Evolutionary conservation across 2,113 vertebrate genomes (phyloP).

Genomic region (Mustela nigripes): DNA sequence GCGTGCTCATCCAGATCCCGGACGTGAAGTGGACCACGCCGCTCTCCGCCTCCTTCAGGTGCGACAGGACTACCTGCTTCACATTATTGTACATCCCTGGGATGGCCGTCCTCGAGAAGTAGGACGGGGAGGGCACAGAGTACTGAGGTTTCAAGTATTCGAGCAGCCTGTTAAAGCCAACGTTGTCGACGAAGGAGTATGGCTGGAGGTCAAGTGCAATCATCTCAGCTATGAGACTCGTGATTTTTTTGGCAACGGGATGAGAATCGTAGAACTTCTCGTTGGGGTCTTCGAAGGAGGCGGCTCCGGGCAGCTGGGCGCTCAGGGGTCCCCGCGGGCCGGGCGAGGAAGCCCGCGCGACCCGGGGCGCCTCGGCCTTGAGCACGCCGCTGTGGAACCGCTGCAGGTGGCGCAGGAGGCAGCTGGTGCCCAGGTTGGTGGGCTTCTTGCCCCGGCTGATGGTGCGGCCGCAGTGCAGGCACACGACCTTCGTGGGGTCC

Average conservation of each 20-base stretch:
- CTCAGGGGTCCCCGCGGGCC: slow-evolving; percentile 87
- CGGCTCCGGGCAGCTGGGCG: slow-evolving; percentile 88
- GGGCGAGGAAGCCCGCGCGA: slow-evolving; percentile 87
- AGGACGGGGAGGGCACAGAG: slow-evolving; percentile 94
- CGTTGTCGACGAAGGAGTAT: slow-evolving; percentile 95
- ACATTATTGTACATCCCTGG: slow-evolving; percentile 97
- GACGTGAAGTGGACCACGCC: slow-evolving; percentile 97
- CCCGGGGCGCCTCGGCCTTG: slow-evolving; percentile 92
- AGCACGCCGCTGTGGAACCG: slow-evolving; percentile 95
- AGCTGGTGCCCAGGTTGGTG: slow-evolving; percentile 97
- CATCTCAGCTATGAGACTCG: slow-evolving; percentile 98
- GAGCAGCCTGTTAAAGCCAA: slow-evolving; percentile 95
- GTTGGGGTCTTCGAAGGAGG: slow-evolving; percentile 88
- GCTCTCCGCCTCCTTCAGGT: slow-evolving; percentile 96
- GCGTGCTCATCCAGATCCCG: slow-evolving; percentile 96
- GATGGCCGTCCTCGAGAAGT: slow-evolving; percentile 97
- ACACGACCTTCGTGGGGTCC: slow-evolving; percentile 97
- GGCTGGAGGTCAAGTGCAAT: slow-evolving; percentile 99
- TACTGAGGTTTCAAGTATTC: slow-evolving; percentile 97
- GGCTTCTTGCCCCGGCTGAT: slow-evolving; percentile 99
- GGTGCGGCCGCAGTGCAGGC: slow-evolving; percentile 98
- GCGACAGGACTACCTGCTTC: slow-evolving; percentile 93
- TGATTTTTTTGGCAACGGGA: slow-evolving; percentile 98
- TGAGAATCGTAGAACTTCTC: slow-evolving; percentile 95
- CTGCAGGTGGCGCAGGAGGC: slow-evolving; percentile 96